A percentile compares a stretch with the other conserved stretches of the same genome.
phyloP scores from a whole-genome alignment of 2,797 vertebrate species.

The Pelochelys cantorii region DNA sequence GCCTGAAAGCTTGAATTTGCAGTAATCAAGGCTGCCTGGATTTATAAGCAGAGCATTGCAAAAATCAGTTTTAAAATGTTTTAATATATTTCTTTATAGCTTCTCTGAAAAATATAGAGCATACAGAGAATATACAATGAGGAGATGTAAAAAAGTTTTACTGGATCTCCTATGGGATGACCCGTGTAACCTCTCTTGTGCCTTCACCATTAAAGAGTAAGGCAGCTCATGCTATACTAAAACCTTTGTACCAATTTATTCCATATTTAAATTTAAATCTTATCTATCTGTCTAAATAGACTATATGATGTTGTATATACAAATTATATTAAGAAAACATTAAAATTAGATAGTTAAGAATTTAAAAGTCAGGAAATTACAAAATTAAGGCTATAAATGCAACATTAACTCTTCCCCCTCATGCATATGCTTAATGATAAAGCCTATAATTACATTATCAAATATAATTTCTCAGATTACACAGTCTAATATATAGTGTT shows the following conservation, averaged over 20 bases:
- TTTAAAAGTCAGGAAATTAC: constrained; percentile 77
- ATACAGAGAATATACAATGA: not conserved
- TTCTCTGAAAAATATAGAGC: not conserved
- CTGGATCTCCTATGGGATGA: not conserved
- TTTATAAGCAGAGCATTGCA: not conserved
- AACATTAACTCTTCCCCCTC: constrained; percentile 74
- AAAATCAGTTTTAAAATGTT: not conserved
- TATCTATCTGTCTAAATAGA: constrained; percentile 32
- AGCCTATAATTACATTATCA: constrained; percentile 76
- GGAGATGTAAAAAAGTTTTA: not conserved
- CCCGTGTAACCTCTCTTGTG: not conserved
- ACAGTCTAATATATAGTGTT: constrained; percentile 63
- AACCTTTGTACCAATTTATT: constrained; percentile 59
- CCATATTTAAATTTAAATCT: constrained; percentile 60
- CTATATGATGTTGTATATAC: constrained; percentile 71
- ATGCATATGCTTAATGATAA: constrained; percentile 71
- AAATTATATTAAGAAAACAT: constrained; percentile 75
- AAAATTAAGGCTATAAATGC: constrained; percentile 75
- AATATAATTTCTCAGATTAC: constrained; percentile 76
- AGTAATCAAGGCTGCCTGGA: not conserved
- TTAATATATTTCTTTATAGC: not conserved
- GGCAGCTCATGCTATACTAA: not conserved
- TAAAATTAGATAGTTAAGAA: constrained; percentile 73
- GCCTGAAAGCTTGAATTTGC: constrained; percentile 18
- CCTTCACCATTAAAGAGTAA: not conserved